Base-by-base conservation (phyloP, 2,113 vertebrate species). In the Tonatia bakeri region DNA sequence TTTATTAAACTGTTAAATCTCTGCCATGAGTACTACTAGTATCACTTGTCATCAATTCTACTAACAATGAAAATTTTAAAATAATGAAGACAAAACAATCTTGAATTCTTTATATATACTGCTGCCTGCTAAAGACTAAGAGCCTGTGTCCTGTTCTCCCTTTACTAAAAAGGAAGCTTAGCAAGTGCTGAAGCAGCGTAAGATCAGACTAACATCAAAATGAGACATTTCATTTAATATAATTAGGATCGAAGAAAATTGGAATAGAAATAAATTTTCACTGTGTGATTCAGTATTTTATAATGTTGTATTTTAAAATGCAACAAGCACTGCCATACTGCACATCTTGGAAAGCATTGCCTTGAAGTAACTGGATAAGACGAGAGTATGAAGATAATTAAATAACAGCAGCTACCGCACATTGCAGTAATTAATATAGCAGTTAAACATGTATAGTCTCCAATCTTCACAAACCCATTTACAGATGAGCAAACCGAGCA, bases 21-120 rank as follows among this genome's bases (percentile, higher is more conserved):
- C n/a, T 36, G 20, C 45, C n/a, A 45, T 50, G 81, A 90, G 43
- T 59, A 81, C 15, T 45, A 56, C 65, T 13, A 84, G 28, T 69
- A 38, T 77, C 79, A 52, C 47, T 73, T 82, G 14, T 31, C 43
- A 94, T 72, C 3, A 59, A 52, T 85, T 84, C 50, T 45, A 76
- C 22, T 61, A 89, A 88, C 20, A 69, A 31, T 65, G 81, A 91
- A 91, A 76, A 38, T 76, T 47, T 15, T 45, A 87, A 97, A 95
- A n/a, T 45, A 92, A 79, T 12, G 26, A 81, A 91, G 77, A 90
- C 36, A 67, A 84, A 77, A 45, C 65, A 36, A 14, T 13, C 26
- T 40, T 72, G 8, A 91, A 45, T 96, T 87, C 65, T 88, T 85
- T 96, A 73, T 85, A 64, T 54, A 70, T 64, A 67, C 7, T 22